Evolutionary conservation across 2,113 vertebrate genomes (phyloP).

Genomic region (Tursiops truncatus): DNA sequence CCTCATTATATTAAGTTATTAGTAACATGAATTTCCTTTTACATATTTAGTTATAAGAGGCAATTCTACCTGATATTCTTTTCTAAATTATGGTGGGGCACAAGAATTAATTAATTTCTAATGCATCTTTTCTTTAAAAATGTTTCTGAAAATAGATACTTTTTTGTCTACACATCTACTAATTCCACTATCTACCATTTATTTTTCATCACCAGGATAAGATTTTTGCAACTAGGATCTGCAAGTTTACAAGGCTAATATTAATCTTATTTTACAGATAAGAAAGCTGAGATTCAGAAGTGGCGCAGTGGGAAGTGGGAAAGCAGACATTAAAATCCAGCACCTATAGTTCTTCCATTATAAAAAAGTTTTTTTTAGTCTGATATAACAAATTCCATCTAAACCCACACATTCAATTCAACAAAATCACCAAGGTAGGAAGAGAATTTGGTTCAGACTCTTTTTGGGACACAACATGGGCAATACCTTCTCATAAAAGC

Average conservation of each 20-base stretch:
- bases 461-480: background rate
- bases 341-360: background rate
- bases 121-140: slow-evolving; percentile 68
- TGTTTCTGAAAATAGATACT: slow-evolving; percentile 47
- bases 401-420: slow-evolving; percentile 53
- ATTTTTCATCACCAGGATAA: background rate
- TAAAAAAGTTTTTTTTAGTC: background rate
- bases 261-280: background rate
- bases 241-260: background rate
- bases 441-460: background rate
- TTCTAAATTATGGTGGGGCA: background rate
- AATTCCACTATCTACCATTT: background rate
- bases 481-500: background rate
- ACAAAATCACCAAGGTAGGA: slow-evolving; percentile 53
- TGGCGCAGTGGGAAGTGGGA: background rate
- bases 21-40: slow-evolving; percentile 73
- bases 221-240: background rate
- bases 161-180: background rate
- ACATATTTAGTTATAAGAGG: slow-evolving; percentile 71
- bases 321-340: background rate
- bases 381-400: background rate
- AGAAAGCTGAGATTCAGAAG: background rate
- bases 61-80: slow-evolving; percentile 10
- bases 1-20: slow-evolving; percentile 69
- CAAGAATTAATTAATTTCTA: slow-evolving; percentile 72